These are phyloP conservation scores for Ellobium chinense DNA, from an alignment of 2,888 invertebrate genomes.

Conservation along the genomic window DNA sequence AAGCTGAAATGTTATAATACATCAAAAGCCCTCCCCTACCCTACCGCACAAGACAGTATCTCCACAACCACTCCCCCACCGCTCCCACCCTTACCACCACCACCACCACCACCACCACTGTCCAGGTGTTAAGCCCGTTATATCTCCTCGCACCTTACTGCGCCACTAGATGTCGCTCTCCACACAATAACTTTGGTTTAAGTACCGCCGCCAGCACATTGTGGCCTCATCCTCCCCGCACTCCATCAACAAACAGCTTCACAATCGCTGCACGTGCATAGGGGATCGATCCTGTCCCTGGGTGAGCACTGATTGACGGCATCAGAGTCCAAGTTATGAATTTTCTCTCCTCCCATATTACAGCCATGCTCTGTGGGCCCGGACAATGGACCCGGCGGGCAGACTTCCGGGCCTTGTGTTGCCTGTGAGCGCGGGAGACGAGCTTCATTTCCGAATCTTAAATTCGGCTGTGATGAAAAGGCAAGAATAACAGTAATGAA, in stretches of 20 bases:
- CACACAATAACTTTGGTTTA: neutral
- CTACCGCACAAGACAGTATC: too few relatives aligned
- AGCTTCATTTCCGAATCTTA: slow-evolving; percentile 37
- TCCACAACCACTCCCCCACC: neutral
- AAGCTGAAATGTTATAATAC: too few relatives aligned
- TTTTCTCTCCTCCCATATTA: slow-evolving; percentile 22
- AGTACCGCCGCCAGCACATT: neutral
- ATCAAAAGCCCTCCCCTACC: too few relatives aligned
- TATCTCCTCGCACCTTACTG: neutral
- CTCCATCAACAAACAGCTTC: slow-evolving; percentile 27
- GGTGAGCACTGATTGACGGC: slow-evolving; percentile 32
- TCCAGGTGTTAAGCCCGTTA: slow-evolving; percentile 11
- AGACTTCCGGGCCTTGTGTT: slow-evolving; percentile 13
- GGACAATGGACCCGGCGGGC: slow-evolving; percentile 26
- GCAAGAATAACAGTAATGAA: neutral
- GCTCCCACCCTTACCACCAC: neutral
- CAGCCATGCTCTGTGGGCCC: slow-evolving; percentile 14
- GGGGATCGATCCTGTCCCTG: neutral
- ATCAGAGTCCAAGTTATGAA: slow-evolving; percentile 31
- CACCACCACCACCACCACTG: neutral
- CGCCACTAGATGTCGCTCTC: neutral
- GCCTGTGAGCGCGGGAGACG: neutral
- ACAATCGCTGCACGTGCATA: slow-evolving; percentile 41
- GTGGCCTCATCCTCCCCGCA: neutral
- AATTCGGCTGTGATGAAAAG: neutral